These are phyloP conservation scores for Periophthalmus magnuspinnatus DNA, from an alignment of 2,797 vertebrate species.

Conservation along the genomic window DNA sequence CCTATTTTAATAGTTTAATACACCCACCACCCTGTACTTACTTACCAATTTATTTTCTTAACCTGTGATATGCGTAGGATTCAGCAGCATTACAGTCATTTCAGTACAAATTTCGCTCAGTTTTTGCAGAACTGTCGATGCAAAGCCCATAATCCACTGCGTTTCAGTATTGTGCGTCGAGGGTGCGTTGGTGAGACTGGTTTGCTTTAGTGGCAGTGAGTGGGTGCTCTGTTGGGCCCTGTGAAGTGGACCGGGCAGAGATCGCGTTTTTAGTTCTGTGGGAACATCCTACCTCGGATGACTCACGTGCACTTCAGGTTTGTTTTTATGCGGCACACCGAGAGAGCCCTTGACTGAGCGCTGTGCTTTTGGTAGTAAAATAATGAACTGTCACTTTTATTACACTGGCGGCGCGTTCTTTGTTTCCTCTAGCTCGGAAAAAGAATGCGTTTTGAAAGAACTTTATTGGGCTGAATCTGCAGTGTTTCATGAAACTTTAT, in stretches of 20 bases:
- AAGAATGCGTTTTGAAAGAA: not conserved
- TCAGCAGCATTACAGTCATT: too few relatives aligned
- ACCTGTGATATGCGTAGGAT: too few relatives aligned
- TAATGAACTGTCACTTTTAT: conserved; percentile 30
- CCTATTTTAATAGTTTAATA: too few relatives aligned
- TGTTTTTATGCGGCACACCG: conserved; percentile 54
- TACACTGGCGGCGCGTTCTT: conserved; percentile 15
- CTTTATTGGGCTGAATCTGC: not conserved
- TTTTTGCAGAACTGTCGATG: not conserved
- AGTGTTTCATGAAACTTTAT: not conserved
- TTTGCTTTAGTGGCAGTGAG: conserved; percentile 6
- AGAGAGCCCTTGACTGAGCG: conserved; percentile 43
- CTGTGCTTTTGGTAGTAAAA: conserved; percentile 26
- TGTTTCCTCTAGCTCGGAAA: conserved; percentile 12
- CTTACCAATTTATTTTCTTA: too few relatives aligned
- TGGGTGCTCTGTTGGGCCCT: conserved; percentile 4
- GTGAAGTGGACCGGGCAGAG: conserved; percentile 6
- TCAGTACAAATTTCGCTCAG: too few relatives aligned
- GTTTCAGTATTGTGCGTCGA: not conserved
- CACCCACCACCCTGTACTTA: too few relatives aligned
- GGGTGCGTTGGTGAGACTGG: not conserved
- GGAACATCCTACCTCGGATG: conserved; percentile 50
- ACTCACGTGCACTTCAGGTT: conserved; percentile 44
- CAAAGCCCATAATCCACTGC: not conserved
- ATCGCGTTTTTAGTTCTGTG: conserved; percentile 34